Evolutionary conservation across 2,113 vertebrate species (phyloP).

Genomic region (Rhynchomys soricoides): DNA sequence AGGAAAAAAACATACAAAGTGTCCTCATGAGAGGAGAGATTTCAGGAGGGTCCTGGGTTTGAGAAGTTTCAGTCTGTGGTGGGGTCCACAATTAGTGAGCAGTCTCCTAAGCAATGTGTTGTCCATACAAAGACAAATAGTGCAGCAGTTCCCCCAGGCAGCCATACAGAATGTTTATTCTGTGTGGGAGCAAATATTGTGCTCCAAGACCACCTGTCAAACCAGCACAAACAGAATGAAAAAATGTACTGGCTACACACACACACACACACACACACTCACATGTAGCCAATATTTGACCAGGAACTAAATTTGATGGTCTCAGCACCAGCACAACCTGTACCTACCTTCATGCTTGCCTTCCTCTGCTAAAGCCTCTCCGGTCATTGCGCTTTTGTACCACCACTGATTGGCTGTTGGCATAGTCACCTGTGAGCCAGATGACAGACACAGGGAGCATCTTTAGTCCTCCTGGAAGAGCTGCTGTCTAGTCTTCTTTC

Average conservation of each 20-base stretch:
- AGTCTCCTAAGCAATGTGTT: conserved; percentile 95
- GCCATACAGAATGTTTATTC: conserved; percentile 90
- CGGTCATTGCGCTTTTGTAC: conserved; percentile 90
- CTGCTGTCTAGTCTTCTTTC: conserved; percentile 88
- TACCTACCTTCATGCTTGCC: conserved; percentile 95
- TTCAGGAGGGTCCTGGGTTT: conserved; percentile 96
- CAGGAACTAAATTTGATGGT: conserved; percentile 95
- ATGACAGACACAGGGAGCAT: conserved; percentile 88
- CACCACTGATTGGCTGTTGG: conserved; percentile 87
- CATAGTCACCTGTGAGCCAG: conserved; percentile 90
- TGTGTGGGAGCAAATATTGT: conserved; percentile 94
- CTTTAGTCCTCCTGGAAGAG: conserved; percentile 93
- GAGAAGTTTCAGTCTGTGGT: conserved; percentile 96
- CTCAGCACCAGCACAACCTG: conserved; percentile 92
- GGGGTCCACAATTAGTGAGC: conserved; percentile 95
- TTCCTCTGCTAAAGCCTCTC: conserved; percentile 93
- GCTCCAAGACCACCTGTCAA: conserved; percentile 95
- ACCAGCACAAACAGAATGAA: conserved; percentile 93
- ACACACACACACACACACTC: background rate
- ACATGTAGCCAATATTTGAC: conserved; percentile 83
- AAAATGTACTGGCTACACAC: conserved; percentile 75
- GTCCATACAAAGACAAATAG: conserved; percentile 96
- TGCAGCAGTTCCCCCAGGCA: conserved; percentile 88
- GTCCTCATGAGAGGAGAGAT: conserved; percentile 95
- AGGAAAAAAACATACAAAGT: conserved; percentile 94